Evolutionary conservation across 2,113 vertebrate species (phyloP), one percentile per base, ranked within the genome.

Genomic region (Lonchura striata): DNA sequence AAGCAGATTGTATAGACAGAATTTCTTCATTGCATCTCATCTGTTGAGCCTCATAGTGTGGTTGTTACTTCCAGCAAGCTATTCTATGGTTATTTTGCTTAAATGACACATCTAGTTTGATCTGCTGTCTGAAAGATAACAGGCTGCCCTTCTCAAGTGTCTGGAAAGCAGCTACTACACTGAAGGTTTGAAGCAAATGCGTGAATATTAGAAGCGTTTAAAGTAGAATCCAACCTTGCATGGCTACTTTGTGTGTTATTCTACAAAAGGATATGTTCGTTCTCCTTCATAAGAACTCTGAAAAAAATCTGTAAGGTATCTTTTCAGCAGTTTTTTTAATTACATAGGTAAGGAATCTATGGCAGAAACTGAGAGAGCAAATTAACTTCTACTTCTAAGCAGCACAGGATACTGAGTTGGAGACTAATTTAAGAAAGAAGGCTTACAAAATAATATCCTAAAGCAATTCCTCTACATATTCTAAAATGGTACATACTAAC

Each of bases 1-100:
- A 82, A 94, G 82, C 78, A 93, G 92, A 94, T 95, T 85, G 85
- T 82, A 63, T 92, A 95, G 91, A 84, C 86, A 81, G 86, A 89
- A 91, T 77, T 95, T 94, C 57, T 93, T 92, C 81, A 68, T 70
- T 81, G 83, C 13, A 0, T 92, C 86, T 95, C 68, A 65, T 95
- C 77, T 22, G 10, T 59, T 57, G 86, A 84, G 77, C 56, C 49
- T 82, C 31, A 15, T 41, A 74, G 56, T 52, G 56, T 42, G 19
- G 64, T 91, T 91, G 42, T 91, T 94, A 84, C 74, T 94, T 96
- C 59, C 60, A 94, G 84, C 56, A 91, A 82, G 39, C 77, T 65
- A 56, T 93, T 89, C 68, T 86, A 65, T 84, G 69, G 63, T 94
- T 92, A 69, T 81, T 86, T 91, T 95, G 59, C 63, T 94, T 94